A percentile compares a stretch with the other conserved stretches of the same genome.
These are phyloP conservation scores for Dugesia japonica DNA, from an alignment of 2,888 invertebrate species.

Conservation along the genomic window DNA sequence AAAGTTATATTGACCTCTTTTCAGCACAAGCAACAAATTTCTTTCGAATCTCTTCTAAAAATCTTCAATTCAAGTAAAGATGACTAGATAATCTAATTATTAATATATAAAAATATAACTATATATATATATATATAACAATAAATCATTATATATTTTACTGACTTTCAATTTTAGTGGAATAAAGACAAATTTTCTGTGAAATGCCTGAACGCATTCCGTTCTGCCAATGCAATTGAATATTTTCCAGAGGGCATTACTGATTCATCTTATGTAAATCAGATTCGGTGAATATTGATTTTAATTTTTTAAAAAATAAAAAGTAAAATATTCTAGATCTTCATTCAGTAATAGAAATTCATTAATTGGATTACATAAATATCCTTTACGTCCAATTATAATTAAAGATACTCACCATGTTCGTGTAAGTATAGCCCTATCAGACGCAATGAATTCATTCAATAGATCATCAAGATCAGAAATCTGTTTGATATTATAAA, in stretches of 20 bases:
- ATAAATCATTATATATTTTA: too few relatives aligned
- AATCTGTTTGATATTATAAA: not conserved
- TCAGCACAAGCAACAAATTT: too few relatives aligned
- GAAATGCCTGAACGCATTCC: not conserved
- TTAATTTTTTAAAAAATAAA: too few relatives aligned
- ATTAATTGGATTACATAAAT: not conserved
- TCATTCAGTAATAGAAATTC: not conserved
- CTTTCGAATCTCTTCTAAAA: too few relatives aligned
- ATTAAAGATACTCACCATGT: not conserved
- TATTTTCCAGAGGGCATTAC: not conserved
- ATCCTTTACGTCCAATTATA: not conserved
- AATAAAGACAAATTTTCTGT: not conserved
- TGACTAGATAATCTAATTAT: too few relatives aligned
- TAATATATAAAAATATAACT: too few relatives aligned
- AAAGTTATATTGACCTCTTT: too few relatives aligned
- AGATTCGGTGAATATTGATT: not conserved
- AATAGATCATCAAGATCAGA: slow-evolving; percentile 20
- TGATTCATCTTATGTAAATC: not conserved
- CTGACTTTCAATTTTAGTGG: too few relatives aligned
- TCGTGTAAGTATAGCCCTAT: not conserved
- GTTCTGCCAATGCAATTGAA: not conserved
- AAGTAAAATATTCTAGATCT: too few relatives aligned
- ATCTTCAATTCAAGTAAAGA: too few relatives aligned
- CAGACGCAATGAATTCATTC: not conserved
- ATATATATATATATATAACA: too few relatives aligned